Evolutionary conservation across 2,888 invertebrate genomes (phyloP).

Genomic region (Drosophila neotestacea): DNA sequence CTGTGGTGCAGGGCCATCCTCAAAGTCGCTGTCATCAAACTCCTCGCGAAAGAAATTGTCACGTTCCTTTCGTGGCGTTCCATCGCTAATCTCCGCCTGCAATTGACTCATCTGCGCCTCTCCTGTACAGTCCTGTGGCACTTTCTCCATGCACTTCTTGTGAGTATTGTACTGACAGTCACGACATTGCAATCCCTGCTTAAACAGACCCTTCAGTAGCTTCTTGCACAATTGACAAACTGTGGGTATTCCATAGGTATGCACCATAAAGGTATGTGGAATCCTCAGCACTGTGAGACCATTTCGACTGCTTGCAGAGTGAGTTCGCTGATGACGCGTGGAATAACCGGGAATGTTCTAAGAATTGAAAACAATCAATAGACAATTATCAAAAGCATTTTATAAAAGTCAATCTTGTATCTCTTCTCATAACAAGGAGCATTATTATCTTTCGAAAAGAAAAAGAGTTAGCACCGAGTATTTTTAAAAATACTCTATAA

Average conservation of each 20-base stretch:
- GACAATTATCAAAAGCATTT: background rate
- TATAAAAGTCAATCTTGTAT: background rate
- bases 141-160: conserved; percentile 95
- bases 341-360: conserved; percentile 86
- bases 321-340: conserved; percentile 87
- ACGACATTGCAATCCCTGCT: conserved; percentile 98
- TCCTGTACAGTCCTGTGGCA: conserved; percentile 95
- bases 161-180: conserved; percentile 99
- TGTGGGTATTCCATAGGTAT: conserved; percentile 98
- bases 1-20: conserved; percentile 84
- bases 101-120: conserved; percentile 87
- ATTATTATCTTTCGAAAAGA: too few relatives aligned
- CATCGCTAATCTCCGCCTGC: conserved; percentile 83
- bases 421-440: too few relatives aligned
- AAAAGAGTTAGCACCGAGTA: too few relatives aligned
- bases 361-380: conserved; percentile 8
- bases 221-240: conserved; percentile 98
- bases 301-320: conserved; percentile 88
- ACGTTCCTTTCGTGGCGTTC: conserved; percentile 68
- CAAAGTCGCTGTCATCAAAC: conserved; percentile 88
- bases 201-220: conserved; percentile 96
- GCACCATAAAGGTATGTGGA: conserved; percentile 98
- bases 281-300: conserved; percentile 87
- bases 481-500: too few relatives aligned
- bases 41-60: conserved; percentile 85